These are phyloP conservation scores for Drosophila ficusphila DNA, from an alignment of 1,140 invertebrate species.

Conservation along the genomic window DNA sequence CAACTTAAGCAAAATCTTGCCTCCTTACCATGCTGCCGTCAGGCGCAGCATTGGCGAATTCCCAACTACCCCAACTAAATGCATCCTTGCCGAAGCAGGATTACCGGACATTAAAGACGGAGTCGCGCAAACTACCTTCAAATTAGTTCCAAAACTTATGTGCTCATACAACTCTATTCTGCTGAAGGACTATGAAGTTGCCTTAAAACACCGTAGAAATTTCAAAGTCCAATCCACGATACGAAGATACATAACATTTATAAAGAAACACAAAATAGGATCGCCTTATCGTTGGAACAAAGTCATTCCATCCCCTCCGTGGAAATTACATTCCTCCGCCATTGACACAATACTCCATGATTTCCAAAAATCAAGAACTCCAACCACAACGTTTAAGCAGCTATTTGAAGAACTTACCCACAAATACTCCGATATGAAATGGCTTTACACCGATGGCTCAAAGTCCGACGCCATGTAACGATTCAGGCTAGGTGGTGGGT, in stretches of 20 bases:
- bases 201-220: too few relatives aligned
- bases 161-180: background rate
- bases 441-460: background rate
- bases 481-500: too few relatives aligned
- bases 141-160: background rate
- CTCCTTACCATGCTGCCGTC: too few relatives aligned
- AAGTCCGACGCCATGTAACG: background rate
- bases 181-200: background rate
- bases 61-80: too few relatives aligned
- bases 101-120: too few relatives aligned
- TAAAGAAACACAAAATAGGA: background rate
- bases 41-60: too few relatives aligned
- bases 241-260: too few relatives aligned
- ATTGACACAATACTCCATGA: conserved; percentile 3
- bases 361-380: conserved; percentile 1
- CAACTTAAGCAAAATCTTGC: too few relatives aligned
- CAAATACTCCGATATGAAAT: background rate
- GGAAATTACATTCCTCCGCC: background rate
- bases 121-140: too few relatives aligned
- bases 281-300: background rate
- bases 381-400: background rate
- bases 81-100: too few relatives aligned
- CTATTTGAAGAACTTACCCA: background rate
- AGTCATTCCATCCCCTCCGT: background rate
- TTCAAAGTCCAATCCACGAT: too few relatives aligned